Evolutionary conservation across 2,113 vertebrate species (phyloP), one percentile per base, ranked within the genome.

Genomic region (Carassius carassius): DNA sequence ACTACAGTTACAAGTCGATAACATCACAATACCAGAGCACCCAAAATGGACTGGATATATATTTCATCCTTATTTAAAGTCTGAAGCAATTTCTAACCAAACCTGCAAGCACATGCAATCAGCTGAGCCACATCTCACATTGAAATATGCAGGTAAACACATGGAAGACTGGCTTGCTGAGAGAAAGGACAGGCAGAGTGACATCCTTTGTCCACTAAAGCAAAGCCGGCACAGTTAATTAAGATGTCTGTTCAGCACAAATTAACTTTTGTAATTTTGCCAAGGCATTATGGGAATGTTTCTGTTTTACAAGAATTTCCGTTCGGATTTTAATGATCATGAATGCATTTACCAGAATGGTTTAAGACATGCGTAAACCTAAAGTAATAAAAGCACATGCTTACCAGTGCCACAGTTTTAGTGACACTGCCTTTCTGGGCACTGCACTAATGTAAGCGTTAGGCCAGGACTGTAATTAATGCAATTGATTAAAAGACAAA

Each of bases 341-440:
- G 87, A 90, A 87, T 76, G 84, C 90, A 89, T 90, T 92, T 92
- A 93, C 90, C 88, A 88, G 90, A 91, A 91, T 73, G 87, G 81
- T 91, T 89, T 90, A 91, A 89, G 92, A 92, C 82, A 80, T 69
- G 84, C 90, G 90, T 93, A 92, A 93, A 92, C 86, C 91, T 90
- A 91, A 86, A 87, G 87, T 90, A 92, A 91, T 90, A 86, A 78
- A 69, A 87, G 89, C 84, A 77, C 49, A 82, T 85, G 74, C 86
- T 88, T 81, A 79, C 84, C 89, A 47, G 17, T 63, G 82, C 86
- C 75, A 74, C 4, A 51, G 83, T 89, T 85, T 79, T 84, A 85
- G 67, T 82, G 78, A 85, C 85, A 58, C 76, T 84, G 82, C 67
- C 81, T 90, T 90, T 87, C 63, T 67, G 90, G 78, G 86, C 90